These are phyloP conservation scores for Triplophysa dalaica DNA, from an alignment of 2,113 vertebrate genomes.

Conservation along the genomic window DNA sequence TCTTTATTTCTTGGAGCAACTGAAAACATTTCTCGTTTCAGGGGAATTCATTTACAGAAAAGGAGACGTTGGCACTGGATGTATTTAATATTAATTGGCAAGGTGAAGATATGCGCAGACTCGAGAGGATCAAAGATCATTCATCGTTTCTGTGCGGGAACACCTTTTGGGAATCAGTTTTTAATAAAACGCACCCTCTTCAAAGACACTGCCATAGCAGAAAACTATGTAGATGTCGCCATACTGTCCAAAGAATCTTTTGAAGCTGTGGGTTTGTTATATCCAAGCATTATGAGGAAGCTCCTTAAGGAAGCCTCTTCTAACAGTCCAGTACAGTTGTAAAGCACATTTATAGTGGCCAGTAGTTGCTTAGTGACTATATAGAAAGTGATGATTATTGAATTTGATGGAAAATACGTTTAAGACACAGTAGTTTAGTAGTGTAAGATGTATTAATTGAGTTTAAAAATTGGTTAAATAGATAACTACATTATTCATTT, in stretches of 20 bases:
- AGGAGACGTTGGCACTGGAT: conserved; percentile 45
- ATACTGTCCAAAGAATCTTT: conserved; percentile 33
- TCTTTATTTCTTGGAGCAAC: neutral
- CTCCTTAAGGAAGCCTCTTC: conserved; percentile 11
- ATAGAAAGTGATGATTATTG: neutral
- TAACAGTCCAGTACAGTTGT: neutral
- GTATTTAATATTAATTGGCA: conserved; percentile 37
- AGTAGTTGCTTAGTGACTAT: neutral
- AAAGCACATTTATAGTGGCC: neutral
- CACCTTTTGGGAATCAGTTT: conserved; percentile 3
- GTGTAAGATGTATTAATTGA: neutral
- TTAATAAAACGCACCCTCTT: neutral
- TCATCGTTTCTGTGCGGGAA: conserved; percentile 16
- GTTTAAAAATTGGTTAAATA: no score
- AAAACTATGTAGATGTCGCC: conserved; percentile 42
- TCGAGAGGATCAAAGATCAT: neutral
- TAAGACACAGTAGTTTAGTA: neutral
- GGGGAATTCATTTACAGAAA: conserved; percentile 41
- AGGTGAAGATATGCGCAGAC: conserved; percentile 18
- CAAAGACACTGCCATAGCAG: conserved; percentile 38
- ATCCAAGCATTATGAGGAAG: conserved; percentile 12
- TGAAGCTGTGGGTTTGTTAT: conserved; percentile 26
- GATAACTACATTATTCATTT: no score
- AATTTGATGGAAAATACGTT: neutral
- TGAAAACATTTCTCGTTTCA: conserved; percentile 9